phyloP scores from a whole-genome alignment of 2,888 invertebrate genomes.

The Barypeithes pellucidus region DNA sequence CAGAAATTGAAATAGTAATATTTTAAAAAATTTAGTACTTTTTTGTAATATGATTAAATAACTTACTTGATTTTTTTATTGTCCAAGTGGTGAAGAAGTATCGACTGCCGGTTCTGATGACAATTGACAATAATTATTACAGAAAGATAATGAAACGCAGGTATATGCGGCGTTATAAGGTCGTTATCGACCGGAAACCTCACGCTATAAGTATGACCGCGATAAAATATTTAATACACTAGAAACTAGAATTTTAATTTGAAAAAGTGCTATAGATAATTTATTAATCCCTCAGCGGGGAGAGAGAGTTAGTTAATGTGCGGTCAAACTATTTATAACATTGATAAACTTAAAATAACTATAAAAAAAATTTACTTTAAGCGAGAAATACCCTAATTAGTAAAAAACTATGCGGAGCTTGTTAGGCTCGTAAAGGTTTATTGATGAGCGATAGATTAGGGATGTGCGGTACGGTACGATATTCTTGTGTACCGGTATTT shows the following conservation, averaged over 20 bases:
- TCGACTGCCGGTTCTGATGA: neutral
- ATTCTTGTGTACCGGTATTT: too few species aligned
- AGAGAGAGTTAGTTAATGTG: neutral
- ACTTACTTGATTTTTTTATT: neutral
- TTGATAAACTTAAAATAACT: too few species aligned
- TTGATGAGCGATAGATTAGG: conserved; percentile 4
- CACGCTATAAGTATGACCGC: conserved; percentile 28
- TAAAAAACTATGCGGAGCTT: neutral
- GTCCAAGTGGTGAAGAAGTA: too few species aligned
- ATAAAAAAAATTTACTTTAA: too few species aligned
- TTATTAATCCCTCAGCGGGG: conserved; percentile 4
- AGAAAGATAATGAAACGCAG: neutral
- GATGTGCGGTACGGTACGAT: too few species aligned
- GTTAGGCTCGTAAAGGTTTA: neutral
- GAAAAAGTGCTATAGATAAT: conserved; percentile 5
- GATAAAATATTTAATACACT: conserved; percentile 40
- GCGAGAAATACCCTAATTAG: neutral
- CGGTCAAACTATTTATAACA: too few species aligned
- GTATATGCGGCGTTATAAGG: conserved; percentile 30
- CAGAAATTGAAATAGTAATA: too few species aligned
- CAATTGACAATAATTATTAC: neutral
- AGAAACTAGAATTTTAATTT: too few species aligned
- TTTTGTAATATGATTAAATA: too few species aligned
- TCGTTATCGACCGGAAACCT: conserved; percentile 49
- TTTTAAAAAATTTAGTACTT: too few species aligned